Conservation (phyloP, 2,113 vertebrate genomes). For the Mus musculus region GRCm39 chr10:85927001-85927500, state of each 20-base stretch:
- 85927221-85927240: background rate
- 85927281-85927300: background rate
- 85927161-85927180: background rate
- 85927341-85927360: background rate
- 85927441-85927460: background rate
- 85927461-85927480: background rate
- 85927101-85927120: too few relatives aligned
- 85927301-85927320: background rate
- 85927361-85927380: background rate
- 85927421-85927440: background rate
- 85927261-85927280: slow-evolving; percentile 30
- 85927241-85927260: background rate
- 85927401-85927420: too few relatives aligned
- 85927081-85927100: background rate
- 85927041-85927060: background rate
- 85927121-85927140: background rate
- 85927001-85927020: background rate
- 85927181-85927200: background rate
- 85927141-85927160: background rate
- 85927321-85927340: slow-evolving; percentile 13
- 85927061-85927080: background rate
- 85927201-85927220: background rate
- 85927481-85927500: background rate
- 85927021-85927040: background rate
- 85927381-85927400: background rate